Base-by-base conservation (phyloP, 2,888 invertebrate genomes). In the Notodonta ziczac region DNA sequence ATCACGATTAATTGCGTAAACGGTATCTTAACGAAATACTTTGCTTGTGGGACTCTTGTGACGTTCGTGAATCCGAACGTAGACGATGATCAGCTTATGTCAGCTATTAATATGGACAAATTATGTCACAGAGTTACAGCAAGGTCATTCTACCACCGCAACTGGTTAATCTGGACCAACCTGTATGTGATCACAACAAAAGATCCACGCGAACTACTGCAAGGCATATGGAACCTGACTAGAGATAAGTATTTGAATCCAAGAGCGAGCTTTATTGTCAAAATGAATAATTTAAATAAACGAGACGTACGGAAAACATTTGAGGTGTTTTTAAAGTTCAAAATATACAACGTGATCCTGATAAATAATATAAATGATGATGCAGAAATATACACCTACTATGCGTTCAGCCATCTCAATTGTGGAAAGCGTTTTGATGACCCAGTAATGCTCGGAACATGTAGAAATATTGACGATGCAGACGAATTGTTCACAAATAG, bases 161-260 rank as follows among this genome's bases (percentile, higher is more conserved):
- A 78, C 12, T 83, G 81, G 80, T 67, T 71, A 4, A 58, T 78
- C 40, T 66, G 72, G 63, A 74, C 82, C 14, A 69, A 81, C 40
- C 61, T 82, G 4, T 88, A 89, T 54, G 63, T 89, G 4, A 82
- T 88, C 42, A 69, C 72, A 14, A 72, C 73, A 7, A 62, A 77
- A 64, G 62, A 84, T 63, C 48, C 72, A 13, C 9, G 48, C 3
- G 73, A 79, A 44, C 69, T 87, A n/a, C 55, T 61, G 44, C 40
- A 44, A 56, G 80, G 76, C 24, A 66, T 88, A 52, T 35, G 65
- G 5, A 64, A 70, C 14, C 54, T 88, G 42, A 69, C 73, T 24
- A 77, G 69, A 35, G 85, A 88, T 61, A 58, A 78, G 35, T 78
- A 81, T 62, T 89, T 87, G 87, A 85, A 87, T 62, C 84, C 89